Conservation (phyloP, 2,797 vertebrate genomes). For the Ptychadena robeensis region DNA sequence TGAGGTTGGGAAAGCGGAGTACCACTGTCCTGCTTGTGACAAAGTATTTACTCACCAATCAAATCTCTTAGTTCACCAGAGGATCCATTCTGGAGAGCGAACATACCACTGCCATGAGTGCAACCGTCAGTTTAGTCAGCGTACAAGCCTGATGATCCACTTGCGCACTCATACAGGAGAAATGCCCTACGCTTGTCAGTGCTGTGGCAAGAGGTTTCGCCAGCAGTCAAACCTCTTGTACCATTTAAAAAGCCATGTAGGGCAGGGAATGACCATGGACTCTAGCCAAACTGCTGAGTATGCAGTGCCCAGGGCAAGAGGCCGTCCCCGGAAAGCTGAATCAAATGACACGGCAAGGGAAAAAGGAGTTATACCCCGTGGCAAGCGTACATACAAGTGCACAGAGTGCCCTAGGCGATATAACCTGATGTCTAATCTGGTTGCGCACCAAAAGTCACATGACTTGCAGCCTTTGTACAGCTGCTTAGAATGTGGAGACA, state of each 20-base stretch:
- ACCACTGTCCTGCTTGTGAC: constrained; percentile 69
- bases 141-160: constrained; percentile 67
- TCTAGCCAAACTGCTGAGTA: constrained; percentile 34
- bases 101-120: constrained; percentile 70
- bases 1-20: constrained; percentile 65
- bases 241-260: constrained; percentile 55
- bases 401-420: constrained; percentile 57
- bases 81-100: constrained; percentile 71
- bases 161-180: constrained; percentile 59
- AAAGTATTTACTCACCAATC: constrained; percentile 70
- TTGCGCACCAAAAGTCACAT: constrained; percentile 56
- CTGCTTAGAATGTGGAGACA: constrained; percentile 56
- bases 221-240: constrained; percentile 59
- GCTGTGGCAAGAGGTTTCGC: constrained; percentile 55
- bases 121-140: constrained; percentile 73
- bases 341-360: constrained; percentile 15
- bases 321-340: constrained; percentile 49
- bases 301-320: constrained; percentile 31
- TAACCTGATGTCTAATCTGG: constrained; percentile 59
- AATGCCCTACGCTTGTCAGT: constrained; percentile 59
- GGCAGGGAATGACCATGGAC: constrained; percentile 30
- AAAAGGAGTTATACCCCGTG: constrained; percentile 45
- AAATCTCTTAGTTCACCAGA: constrained; percentile 68
- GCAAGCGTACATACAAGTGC: constrained; percentile 58
- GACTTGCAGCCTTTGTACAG: constrained; percentile 51